Base-by-base conservation (phyloP, 2,888 invertebrate species). In the Drosophila aldrichi region DNA sequence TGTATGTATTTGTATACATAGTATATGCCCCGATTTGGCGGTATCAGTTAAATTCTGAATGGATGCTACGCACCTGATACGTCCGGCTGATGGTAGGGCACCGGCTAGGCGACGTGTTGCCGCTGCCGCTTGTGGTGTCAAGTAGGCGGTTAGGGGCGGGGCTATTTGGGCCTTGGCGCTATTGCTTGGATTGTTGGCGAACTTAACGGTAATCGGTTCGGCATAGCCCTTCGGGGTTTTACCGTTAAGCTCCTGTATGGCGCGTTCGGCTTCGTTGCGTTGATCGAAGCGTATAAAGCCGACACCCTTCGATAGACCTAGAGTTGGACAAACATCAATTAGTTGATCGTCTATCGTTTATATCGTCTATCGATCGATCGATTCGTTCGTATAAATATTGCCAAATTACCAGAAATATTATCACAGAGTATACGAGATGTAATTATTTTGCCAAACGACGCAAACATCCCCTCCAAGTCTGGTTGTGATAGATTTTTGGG, bases 401-500 rank as follows among this genome's bases (percentile, higher is more conserved):
- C 10, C 18, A 29, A 81, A 89, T 85, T 76, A 93, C 93, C 93
- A 91, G 93, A 92, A 88, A 93, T 92, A 94, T 98, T 98, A 94
- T 99, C 98, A 94, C 98, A 98, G 89, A 99, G 95, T 93, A 99
- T 99, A 91, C 98, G 95, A 89, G 98, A 98, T 82, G 98, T 99
- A 93, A 99, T 99, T 91, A 99, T 98, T 91, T 97, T 96, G 90
- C 98, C 98, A 94, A 96, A 98, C 74, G 98, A 97, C 93, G 97
- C 96, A 95, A 99, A 99, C 90, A 99, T 95, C 87, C 96, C 95
- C 94, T 98, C 98, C 92, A 99, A 94, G 94, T 99, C 98, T 92
- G 96, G 96, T 94, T 98, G 98, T 76, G 98, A 97, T 97, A 98
- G 97, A 91, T 97, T 97, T 94, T 99, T 99, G 82, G 98, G 98